Percentiles rank a stretch among this genome's conserved stretches.
These are phyloP conservation scores for Porphyrio hochstetteri DNA, from an alignment of 2,113 vertebrate species.

Conservation along the genomic window DNA sequence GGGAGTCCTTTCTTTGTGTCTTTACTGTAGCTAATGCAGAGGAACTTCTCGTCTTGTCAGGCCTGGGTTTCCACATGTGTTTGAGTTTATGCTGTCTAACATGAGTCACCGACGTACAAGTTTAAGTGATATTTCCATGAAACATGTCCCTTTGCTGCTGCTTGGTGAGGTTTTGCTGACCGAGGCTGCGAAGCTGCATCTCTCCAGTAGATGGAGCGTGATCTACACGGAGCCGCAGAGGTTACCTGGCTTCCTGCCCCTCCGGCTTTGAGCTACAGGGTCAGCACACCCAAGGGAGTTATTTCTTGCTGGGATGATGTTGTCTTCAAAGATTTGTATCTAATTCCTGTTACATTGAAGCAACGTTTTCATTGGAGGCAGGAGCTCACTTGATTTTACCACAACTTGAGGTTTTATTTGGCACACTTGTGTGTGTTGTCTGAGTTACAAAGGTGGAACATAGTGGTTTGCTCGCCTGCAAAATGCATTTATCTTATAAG, in stretches of 20 bases:
- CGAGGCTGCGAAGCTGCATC: background rate
- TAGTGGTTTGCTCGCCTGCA: no score
- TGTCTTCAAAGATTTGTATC: background rate
- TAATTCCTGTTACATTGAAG: background rate
- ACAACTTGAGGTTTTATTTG: background rate
- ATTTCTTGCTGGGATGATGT: background rate
- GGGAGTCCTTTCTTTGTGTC: background rate
- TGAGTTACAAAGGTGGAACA: background rate
- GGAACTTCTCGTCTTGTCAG: background rate
- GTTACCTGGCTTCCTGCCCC: background rate
- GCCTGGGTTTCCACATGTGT: background rate
- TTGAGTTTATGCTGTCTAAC: background rate
- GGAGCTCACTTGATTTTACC: background rate
- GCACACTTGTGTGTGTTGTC: background rate
- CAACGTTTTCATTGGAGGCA: background rate
- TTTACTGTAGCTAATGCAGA: background rate
- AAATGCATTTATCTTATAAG: background rate
- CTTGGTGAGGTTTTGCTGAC: background rate
- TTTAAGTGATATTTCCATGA: background rate
- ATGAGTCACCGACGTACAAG: background rate
- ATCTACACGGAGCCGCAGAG: background rate
- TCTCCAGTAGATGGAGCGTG: conserved; percentile 49
- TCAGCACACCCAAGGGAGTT: accelerated
- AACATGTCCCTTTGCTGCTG: background rate
- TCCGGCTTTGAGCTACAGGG: background rate